These are phyloP conservation scores for Azorinus chamasolen DNA, from an alignment of 2,888 invertebrate species.

Conservation along the genomic window DNA sequence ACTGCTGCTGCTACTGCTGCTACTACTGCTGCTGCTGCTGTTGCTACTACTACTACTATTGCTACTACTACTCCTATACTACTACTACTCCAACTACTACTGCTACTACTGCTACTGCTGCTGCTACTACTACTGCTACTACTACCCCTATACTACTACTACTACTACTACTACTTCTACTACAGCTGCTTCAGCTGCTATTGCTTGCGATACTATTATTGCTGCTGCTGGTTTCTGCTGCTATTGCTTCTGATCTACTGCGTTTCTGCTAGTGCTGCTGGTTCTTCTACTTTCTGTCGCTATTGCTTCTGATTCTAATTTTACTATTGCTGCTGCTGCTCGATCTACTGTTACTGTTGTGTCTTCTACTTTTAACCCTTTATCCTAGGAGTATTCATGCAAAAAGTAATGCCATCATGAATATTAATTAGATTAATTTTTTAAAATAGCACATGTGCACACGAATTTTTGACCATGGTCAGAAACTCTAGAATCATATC, in stretches of 20 bases:
- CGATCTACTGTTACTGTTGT: no score
- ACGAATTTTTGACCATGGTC: no score
- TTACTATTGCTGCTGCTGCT: neutral
- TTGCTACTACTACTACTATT: neutral
- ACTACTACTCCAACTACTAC: no score
- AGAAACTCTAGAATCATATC: no score
- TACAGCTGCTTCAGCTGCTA: neutral
- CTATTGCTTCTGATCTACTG: neutral
- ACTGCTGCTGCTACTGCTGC: neutral
- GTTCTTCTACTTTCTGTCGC: neutral
- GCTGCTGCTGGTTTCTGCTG: neutral
- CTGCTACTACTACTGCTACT: neutral
- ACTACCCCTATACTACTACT: neutral
- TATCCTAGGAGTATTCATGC: no score
- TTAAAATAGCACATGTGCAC: no score
- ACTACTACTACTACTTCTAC: slow-evolving; percentile 5
- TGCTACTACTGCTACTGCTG: neutral
- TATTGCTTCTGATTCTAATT: neutral
- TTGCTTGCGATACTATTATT: neutral
- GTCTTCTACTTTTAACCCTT: no score
- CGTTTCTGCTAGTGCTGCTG: no score
- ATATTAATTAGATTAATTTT: no score
- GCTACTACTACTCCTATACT: neutral
- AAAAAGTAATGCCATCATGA: no score
- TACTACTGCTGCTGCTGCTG: neutral